Base-by-base conservation (phyloP, 2,113 vertebrate species). In the Alethe castanea region DNA sequence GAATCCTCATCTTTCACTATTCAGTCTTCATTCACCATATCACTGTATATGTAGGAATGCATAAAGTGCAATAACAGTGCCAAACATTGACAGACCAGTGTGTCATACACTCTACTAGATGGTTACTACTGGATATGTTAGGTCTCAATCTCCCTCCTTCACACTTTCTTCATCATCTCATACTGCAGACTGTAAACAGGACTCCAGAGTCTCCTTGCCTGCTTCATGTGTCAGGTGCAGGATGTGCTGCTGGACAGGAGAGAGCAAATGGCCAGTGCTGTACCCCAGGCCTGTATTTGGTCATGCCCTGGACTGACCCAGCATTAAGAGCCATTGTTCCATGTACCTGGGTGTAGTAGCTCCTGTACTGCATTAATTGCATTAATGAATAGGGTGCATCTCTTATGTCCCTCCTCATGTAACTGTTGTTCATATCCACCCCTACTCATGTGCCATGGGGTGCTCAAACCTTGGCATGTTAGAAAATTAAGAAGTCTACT, bases 341-440 rank as follows among this genome's bases (percentile, higher is more conserved):
- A 14, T 9, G 14, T n/a, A 35, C 7, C 36, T 8, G 2, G 36
- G 31, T 19, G 14, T 20, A 78, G 19, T 11, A 40, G 35, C 24
- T 29, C 26, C 91, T 74, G 44, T 42, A 59, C 11, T 40, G 40
- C 40, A 14, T 40, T 40, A 67, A 13, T 16, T 71, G 11, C 53
- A 22, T 26, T n/a, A 45, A 48, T 26, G 11, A 6, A 31, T 36
- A 13, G 10, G 7, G 3, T 12, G 2, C 42, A 36, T 28, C 8
- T 5, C 15, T 78, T 48, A 16, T 0, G 0, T 35, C 12, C 4
- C 3, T 62, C 33, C 13, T 35, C 36, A 38, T 6, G 16, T 14
- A 31, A 8, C 9, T 42, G 14, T 1, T 3, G 26, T 33, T 36
- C 18, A 11, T 59, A 33, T 64, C 50, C 44, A 52, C 9, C 9